Evolutionary conservation across 1,140 invertebrate species (phyloP).

Genomic region (Paraescarpia echinospica): DNA sequence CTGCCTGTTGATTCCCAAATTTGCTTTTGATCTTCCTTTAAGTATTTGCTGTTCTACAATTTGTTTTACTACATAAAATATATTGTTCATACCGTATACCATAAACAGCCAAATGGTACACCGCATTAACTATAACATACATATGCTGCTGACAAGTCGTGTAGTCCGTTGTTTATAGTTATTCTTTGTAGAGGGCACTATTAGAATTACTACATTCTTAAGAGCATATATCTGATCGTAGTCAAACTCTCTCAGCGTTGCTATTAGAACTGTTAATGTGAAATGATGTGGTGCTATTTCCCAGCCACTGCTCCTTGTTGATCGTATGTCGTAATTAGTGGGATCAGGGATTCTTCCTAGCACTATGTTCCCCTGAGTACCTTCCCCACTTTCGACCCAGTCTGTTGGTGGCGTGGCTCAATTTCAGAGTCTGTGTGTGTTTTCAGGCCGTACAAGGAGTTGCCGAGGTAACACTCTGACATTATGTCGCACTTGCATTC

Average conservation of each 20-base stretch:
- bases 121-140: no score
- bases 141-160: not conserved
- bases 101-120: no score
- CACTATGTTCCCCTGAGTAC: not conserved
- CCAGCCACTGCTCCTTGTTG: not conserved
- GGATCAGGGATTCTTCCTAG: not conserved
- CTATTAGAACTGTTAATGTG: not conserved
- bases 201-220: not conserved
- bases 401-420: not conserved
- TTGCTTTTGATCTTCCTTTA: no score
- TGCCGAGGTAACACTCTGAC: not conserved
- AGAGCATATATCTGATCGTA: not conserved
- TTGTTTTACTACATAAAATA: no score
- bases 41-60: no score
- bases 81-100: no score
- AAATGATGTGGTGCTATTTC: not conserved
- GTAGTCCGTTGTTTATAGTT: not conserved
- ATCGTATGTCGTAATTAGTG: not conserved
- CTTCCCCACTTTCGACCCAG: not conserved
- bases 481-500: not conserved
- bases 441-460: not conserved
- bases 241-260: not conserved
- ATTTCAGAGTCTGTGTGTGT: not conserved
- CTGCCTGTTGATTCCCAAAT: no score
- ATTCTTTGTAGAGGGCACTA: not conserved